Conservation (phyloP, 2,113 vertebrate species). For the Campylorhamphus procurvoides region DNA sequence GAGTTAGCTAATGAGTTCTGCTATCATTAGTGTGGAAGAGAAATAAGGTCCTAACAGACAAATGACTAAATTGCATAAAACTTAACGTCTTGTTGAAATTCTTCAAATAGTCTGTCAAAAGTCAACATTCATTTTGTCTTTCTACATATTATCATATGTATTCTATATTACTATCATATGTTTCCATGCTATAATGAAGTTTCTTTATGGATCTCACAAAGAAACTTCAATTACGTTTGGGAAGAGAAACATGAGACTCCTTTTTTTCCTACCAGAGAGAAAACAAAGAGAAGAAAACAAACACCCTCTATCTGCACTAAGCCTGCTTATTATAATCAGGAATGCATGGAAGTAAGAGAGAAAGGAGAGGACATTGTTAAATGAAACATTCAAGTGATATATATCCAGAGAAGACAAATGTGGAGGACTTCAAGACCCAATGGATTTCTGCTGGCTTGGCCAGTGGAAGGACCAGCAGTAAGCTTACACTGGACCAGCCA, state of each 20-base stretch:
- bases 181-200: not conserved
- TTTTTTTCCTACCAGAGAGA: not conserved
- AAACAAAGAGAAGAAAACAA: not conserved
- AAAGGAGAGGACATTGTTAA: not conserved
- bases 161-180: not conserved
- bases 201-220: not conserved
- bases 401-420: not conserved
- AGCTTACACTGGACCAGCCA: rapidly evolving
- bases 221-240: not conserved
- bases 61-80: not conserved
- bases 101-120: not conserved
- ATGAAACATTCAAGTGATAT: not conserved
- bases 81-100: not conserved
- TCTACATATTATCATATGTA: not conserved
- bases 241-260: not conserved
- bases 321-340: not conserved
- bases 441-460: not conserved
- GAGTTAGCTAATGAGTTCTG: not conserved
- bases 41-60: not conserved
- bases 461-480: not conserved
- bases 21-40: not conserved
- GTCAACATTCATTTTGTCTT: not conserved
- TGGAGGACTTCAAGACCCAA: not conserved
- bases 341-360: rapidly evolving
- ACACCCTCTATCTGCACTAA: not conserved